Evolutionary conservation across 2,888 invertebrate species (phyloP).

Genomic region (Tortrix viridana): DNA sequence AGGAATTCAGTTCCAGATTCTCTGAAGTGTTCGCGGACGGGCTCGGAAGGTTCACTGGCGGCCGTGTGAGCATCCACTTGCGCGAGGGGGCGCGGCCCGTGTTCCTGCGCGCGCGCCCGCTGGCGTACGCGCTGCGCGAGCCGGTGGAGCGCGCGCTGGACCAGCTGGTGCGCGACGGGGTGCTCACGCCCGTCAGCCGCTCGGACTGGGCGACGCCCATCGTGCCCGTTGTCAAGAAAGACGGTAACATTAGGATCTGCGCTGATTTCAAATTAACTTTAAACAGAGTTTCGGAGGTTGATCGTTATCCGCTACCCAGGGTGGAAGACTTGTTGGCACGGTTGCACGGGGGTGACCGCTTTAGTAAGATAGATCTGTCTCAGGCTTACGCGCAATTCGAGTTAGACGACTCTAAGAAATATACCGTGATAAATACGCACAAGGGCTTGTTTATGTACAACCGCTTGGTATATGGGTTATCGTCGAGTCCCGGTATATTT

Average conservation of each 20-base stretch:
- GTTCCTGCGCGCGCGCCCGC: conserved; percentile 9
- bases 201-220: conserved; percentile 19
- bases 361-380: conserved; percentile 5
- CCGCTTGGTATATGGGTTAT: no score
- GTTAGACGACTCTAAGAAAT: conserved; percentile 14
- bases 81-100: conserved; percentile 12
- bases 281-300: background rate
- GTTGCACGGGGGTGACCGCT: conserved; percentile 2
- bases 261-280: background rate
- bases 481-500: background rate
- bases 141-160: conserved; percentile 13
- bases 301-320: conserved; percentile 8
- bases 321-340: conserved; percentile 3
- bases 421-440: conserved; percentile 33
- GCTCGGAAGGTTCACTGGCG: conserved; percentile 9
- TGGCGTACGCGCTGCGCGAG: no score
- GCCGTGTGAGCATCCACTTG: background rate
- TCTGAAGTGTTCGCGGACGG: conserved; percentile 10
- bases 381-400: conserved; percentile 10
- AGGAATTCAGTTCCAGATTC: conserved; percentile 10
- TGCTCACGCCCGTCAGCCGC: conserved; percentile 10
- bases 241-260: conserved; percentile 6
- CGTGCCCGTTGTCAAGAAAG: conserved; percentile 22
- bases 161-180: conserved; percentile 13
- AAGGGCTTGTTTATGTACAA: conserved; percentile 8